Percentiles rank a stretch among this genome's conserved stretches.
phyloP scores from a whole-genome alignment of 2,888 invertebrate species.

The Drosophila barbarae region DNA sequence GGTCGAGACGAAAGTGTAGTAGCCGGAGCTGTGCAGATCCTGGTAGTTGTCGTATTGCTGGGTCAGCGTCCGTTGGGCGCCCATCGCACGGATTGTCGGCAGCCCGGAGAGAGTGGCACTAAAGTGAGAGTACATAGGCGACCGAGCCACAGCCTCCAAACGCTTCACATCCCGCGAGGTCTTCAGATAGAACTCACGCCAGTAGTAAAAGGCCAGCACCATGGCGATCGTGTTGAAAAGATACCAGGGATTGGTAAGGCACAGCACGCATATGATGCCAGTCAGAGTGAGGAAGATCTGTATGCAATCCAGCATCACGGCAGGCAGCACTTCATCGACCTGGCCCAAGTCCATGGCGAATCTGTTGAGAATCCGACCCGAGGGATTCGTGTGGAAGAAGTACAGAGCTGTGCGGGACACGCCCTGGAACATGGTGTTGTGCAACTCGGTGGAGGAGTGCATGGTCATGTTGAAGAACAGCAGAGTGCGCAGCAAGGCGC shows the following conservation, averaged over 20 bases:
- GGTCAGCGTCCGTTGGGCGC: slow-evolving; percentile 88
- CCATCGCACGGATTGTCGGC: slow-evolving; percentile 93
- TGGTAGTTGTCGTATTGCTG: slow-evolving; percentile 90
- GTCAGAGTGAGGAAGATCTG: slow-evolving; percentile 89
- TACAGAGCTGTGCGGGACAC: slow-evolving; percentile 89
- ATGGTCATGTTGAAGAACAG: slow-evolving; percentile 83
- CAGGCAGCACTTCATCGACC: slow-evolving; percentile 80
- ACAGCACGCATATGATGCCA: slow-evolving; percentile 89
- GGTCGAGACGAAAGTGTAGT: slow-evolving; percentile 93
- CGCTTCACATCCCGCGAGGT: slow-evolving; percentile 91
- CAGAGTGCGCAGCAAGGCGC: slow-evolving; percentile 77
- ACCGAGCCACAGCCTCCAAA: slow-evolving; percentile 90
- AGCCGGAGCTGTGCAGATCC: slow-evolving; percentile 93
- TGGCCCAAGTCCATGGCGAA: slow-evolving; percentile 92
- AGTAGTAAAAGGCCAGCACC: slow-evolving; percentile 85
- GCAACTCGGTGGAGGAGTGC: slow-evolving; percentile 87
- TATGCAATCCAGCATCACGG: slow-evolving; percentile 79
- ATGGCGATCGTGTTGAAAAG: slow-evolving; percentile 86
- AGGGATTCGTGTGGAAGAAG: slow-evolving; percentile 93
- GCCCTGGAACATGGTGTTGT: slow-evolving; percentile 90
- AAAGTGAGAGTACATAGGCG: slow-evolving; percentile 96
- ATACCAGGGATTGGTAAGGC: slow-evolving; percentile 87
- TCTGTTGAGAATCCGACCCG: slow-evolving; percentile 90
- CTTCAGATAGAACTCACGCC: slow-evolving; percentile 87
- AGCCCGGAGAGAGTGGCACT: slow-evolving; percentile 94